These are phyloP conservation scores for Myiotriccus ornatus DNA, from an alignment of 2,797 vertebrate species.

Conservation along the genomic window DNA sequence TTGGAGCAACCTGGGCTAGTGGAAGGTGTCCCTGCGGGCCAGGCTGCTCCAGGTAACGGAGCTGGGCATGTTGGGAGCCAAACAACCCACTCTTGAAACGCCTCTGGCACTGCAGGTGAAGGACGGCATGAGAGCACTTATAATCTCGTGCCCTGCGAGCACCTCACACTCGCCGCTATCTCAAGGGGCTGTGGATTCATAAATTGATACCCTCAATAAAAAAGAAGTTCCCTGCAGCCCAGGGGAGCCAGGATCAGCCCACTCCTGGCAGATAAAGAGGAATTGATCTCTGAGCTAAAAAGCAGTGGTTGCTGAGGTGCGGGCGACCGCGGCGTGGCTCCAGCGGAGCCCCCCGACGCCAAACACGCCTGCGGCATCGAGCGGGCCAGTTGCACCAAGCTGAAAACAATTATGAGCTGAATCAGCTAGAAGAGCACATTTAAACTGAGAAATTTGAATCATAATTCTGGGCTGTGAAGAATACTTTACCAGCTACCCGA, in stretches of 20 bases:
- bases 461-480: conserved; percentile 54
- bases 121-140: neutral
- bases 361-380: neutral
- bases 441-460: conserved; percentile 51
- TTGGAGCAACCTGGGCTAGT: neutral
- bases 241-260: neutral
- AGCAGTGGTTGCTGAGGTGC: neutral
- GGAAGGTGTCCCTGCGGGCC: neutral
- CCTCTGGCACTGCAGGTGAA: neutral
- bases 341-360: rapidly evolving
- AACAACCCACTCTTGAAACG: rapidly evolving
- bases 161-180: neutral
- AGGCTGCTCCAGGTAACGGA: rapidly evolving
- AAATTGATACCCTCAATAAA: neutral
- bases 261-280: neutral
- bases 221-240: neutral
- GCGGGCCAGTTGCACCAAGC: neutral
- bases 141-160: neutral
- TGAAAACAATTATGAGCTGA: conserved; percentile 46
- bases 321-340: rapidly evolving
- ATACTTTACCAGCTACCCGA: conserved; percentile 27
- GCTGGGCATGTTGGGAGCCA: neutral
- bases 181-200: neutral
- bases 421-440: conserved; percentile 49
- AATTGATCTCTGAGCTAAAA: neutral